Conservation (phyloP, 2,797 vertebrate genomes). For the Buphagus erythrorhynchus region DNA sequence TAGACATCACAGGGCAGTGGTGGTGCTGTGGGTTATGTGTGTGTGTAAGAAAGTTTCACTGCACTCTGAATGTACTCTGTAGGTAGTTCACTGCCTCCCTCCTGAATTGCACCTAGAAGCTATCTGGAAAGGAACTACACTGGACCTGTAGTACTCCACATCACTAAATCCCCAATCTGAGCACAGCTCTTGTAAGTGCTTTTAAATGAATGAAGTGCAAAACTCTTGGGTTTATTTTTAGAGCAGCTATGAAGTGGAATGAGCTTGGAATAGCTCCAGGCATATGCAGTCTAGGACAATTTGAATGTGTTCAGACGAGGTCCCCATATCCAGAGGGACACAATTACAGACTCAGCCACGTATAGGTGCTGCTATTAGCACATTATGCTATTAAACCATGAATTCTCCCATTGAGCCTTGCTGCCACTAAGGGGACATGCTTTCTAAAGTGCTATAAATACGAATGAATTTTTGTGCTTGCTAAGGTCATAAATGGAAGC, state of each 20-base stretch:
- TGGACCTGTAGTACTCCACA: not conserved
- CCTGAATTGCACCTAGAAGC: not conserved
- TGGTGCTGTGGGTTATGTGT: not conserved
- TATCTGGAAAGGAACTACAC: not conserved
- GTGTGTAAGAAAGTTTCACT: not conserved
- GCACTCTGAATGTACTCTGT: not conserved
- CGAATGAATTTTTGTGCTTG: not conserved
- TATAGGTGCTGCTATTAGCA: slow-evolving; percentile 6
- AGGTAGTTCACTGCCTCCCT: not conserved
- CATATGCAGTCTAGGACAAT: not conserved
- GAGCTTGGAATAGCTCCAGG: slow-evolving; percentile 37
- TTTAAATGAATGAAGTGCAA: slow-evolving; percentile 1
- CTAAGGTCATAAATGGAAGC: not conserved
- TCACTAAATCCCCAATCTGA: not conserved
- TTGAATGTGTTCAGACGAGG: not conserved
- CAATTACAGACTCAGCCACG: slow-evolving; percentile 1
- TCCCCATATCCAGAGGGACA: slow-evolving; percentile 33
- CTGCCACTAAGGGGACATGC: not conserved
- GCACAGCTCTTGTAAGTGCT: not conserved
- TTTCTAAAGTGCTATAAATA: slow-evolving; percentile 5
- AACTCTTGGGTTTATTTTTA: slow-evolving; percentile 22
- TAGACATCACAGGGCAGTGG: not conserved
- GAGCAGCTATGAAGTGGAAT: slow-evolving; percentile 6
- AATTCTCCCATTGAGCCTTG: slow-evolving; percentile 8
- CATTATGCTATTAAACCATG: not conserved